These are phyloP conservation scores for Epistrophe eligans DNA, from an alignment of 2,888 invertebrate genomes.

Conservation along the genomic window DNA sequence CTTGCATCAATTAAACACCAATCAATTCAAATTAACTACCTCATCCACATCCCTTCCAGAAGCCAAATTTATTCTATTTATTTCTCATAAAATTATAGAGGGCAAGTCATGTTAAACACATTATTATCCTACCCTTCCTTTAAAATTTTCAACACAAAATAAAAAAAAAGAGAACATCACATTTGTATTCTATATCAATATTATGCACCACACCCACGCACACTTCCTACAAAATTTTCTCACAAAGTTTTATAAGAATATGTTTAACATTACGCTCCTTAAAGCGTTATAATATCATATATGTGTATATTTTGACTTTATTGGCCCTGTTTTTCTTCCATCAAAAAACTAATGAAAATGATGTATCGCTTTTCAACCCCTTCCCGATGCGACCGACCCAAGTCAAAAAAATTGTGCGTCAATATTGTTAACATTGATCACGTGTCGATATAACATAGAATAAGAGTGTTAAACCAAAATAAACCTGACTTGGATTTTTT, in stretches of 20 bases:
- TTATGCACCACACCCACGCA: slow-evolving; percentile 64
- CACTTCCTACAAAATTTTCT: slow-evolving; percentile 53
- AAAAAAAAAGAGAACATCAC: slow-evolving; percentile 53
- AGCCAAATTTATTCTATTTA: slow-evolving; percentile 18
- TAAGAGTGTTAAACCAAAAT: slow-evolving; percentile 60
- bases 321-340: slow-evolving; percentile 61
- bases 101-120: slow-evolving; percentile 35
- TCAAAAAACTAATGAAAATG: slow-evolving; percentile 67
- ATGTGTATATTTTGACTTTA: slow-evolving; percentile 54
- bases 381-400: background rate
- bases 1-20: background rate
- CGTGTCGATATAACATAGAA: slow-evolving; percentile 55
- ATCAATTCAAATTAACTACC: slow-evolving; percentile 47
- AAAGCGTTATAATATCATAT: slow-evolving; percentile 60
- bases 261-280: slow-evolving; percentile 65
- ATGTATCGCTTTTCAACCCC: slow-evolving; percentile 74
- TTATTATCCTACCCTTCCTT: slow-evolving; percentile 26
- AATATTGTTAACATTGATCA: slow-evolving; percentile 65
- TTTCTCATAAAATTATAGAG: slow-evolving; percentile 12
- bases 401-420: slow-evolving; percentile 57
- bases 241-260: slow-evolving; percentile 44
- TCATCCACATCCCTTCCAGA: slow-evolving; percentile 26
- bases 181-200: slow-evolving; percentile 23
- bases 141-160: background rate
- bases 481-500: slow-evolving; percentile 71